Conservation (phyloP, 2,113 vertebrate genomes). For the Crotalus tigris region DNA sequence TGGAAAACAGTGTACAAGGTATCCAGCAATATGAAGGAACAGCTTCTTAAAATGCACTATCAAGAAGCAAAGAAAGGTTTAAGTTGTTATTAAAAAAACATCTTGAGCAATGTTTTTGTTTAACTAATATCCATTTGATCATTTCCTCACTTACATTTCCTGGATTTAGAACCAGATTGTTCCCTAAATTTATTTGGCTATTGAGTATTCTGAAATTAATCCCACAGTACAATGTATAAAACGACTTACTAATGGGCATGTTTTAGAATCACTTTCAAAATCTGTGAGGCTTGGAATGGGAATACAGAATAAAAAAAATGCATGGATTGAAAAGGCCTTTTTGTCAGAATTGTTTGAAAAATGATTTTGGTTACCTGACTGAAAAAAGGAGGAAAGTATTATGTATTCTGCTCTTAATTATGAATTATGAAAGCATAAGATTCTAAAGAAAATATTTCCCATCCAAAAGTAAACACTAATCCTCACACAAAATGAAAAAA, state of each 20-base stretch:
- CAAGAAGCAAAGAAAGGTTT: constrained; percentile 42
- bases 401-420: background rate
- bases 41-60: background rate
- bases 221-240: background rate
- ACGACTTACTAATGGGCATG: background rate
- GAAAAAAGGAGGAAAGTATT: background rate
- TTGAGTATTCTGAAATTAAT: background rate
- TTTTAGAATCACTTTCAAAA: background rate
- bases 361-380: background rate
- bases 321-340: background rate
- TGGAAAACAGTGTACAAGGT: background rate
- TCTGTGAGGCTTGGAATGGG: background rate
- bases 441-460: background rate
- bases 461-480: background rate
- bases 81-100: constrained; percentile 9
- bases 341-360: background rate
- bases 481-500: background rate
- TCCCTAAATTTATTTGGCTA: background rate
- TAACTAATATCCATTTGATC: background rate
- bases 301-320: background rate
- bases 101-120: background rate
- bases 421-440: background rate
- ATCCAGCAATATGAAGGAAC: background rate
- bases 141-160: background rate
- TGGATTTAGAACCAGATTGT: background rate